phyloP scores from a whole-genome alignment of 2,797 vertebrate species.

The Xenentodon cancila region DNA sequence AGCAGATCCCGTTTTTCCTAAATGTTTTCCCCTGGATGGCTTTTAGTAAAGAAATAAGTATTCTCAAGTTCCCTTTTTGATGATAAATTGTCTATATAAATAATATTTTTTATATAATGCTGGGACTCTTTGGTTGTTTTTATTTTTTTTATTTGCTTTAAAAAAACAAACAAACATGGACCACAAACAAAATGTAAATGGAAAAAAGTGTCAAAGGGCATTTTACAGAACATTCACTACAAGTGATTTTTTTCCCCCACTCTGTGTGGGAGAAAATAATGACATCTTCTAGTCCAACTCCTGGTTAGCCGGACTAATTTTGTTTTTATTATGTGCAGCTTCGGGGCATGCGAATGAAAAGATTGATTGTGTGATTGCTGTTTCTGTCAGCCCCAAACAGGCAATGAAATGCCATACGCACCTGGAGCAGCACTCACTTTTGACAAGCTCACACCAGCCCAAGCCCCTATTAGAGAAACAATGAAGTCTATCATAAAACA shows the following conservation, averaged over 20 bases:
- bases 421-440: constrained; percentile 70
- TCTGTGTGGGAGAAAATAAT: constrained; percentile 52
- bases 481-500: constrained; percentile 76
- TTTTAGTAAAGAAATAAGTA: too few relatives aligned
- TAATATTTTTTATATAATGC: neutral
- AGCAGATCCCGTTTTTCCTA: neutral
- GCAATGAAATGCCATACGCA: constrained; percentile 76
- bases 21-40: neutral
- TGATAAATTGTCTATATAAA: too few relatives aligned
- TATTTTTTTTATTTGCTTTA: constrained; percentile 15
- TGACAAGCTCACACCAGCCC: constrained; percentile 64
- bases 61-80: too few relatives aligned
- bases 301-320: constrained; percentile 71
- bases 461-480: constrained; percentile 73
- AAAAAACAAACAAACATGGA: constrained; percentile 28
- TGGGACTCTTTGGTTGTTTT: constrained; percentile 23
- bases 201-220: constrained; percentile 59
- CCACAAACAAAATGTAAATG: constrained; percentile 36
- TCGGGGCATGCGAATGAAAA: constrained; percentile 74
- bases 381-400: constrained; percentile 80
- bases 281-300: constrained; percentile 67
- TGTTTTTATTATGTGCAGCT: constrained; percentile 71
- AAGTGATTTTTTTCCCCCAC: constrained; percentile 35
- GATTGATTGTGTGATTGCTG: constrained; percentile 76
- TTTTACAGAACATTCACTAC: constrained; percentile 61